Conservation (phyloP, 1,140 invertebrate genomes). For the Psix sp. region DNA sequence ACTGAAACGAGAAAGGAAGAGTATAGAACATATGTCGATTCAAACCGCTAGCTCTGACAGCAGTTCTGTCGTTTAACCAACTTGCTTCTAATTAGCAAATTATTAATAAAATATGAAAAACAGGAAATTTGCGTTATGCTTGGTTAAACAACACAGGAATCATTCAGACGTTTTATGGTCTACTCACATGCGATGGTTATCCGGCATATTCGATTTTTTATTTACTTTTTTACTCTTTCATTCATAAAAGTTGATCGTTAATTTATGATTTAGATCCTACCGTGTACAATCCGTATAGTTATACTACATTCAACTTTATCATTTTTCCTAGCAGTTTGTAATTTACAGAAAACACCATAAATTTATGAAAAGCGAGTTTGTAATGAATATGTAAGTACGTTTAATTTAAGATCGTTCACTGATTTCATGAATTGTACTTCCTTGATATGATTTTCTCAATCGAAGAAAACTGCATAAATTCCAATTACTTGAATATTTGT, state of each 20-base stretch:
- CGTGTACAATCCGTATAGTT: slow-evolving; percentile 8
- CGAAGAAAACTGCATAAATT: too few species aligned
- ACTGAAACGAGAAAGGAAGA: too few species aligned
- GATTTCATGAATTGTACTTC: too few species aligned
- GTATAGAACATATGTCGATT: too few species aligned
- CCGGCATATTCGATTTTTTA: slow-evolving; percentile 30
- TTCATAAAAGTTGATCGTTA: slow-evolving; percentile 35
- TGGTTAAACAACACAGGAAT: slow-evolving; percentile 47
- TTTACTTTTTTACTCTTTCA: slow-evolving; percentile 24
- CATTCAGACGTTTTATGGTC: slow-evolving; percentile 32
- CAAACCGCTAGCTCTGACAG: slow-evolving; percentile 26
- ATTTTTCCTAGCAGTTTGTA: slow-evolving; percentile 12
- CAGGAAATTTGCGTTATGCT: slow-evolving; percentile 42
- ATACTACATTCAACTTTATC: slow-evolving; percentile 14
- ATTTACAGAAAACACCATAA: slow-evolving; percentile 2
- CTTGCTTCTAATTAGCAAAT: slow-evolving; percentile 57
- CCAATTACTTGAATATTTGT: too few species aligned
- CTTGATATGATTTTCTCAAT: too few species aligned
- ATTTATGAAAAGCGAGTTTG: slow-evolving; percentile 3
- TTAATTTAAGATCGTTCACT: too few species aligned
- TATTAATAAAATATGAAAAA: slow-evolving; percentile 58
- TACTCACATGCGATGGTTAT: slow-evolving; percentile 47
- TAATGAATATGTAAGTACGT: neutral
- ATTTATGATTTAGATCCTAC: slow-evolving; percentile 40
- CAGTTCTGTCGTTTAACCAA: slow-evolving; percentile 46